These are phyloP conservation scores for Cecidostiba fungosa DNA, from an alignment of 2,888 invertebrate genomes.

Conservation along the genomic window DNA sequence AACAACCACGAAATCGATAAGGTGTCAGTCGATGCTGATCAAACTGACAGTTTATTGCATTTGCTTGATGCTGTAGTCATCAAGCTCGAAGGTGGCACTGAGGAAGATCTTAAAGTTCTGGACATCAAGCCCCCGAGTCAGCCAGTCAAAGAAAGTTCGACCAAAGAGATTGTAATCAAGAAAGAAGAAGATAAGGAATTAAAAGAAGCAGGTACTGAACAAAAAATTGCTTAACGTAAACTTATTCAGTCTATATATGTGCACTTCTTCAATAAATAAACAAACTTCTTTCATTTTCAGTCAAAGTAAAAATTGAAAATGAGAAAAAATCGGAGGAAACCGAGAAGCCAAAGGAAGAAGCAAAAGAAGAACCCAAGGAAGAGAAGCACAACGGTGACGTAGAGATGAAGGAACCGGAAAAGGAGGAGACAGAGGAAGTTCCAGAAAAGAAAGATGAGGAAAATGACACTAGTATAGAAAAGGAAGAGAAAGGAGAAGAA, in stretches of 20 bases:
- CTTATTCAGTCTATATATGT: background rate
- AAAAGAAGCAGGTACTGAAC: conserved; percentile 48
- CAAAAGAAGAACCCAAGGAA: conserved; percentile 38
- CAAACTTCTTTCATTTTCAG: conserved; percentile 30
- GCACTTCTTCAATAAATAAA: conserved; percentile 21
- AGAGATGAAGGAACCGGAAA: conserved; percentile 64
- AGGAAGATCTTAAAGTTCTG: conserved; percentile 93
- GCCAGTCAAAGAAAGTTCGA: conserved; percentile 68
- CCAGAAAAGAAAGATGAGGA: conserved; percentile 73
- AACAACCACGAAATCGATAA: conserved; percentile 87
- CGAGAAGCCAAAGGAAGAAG: conserved; percentile 65
- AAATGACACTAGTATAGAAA: conserved; percentile 73
- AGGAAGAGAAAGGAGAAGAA: conserved; percentile 72
- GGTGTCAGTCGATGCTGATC: conserved; percentile 92
- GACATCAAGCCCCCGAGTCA: conserved; percentile 81
- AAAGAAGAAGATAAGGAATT: conserved; percentile 70
- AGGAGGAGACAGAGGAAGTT: conserved; percentile 72
- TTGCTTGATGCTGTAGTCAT: conserved; percentile 98
- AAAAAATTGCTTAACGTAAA: background rate
- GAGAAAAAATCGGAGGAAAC: conserved; percentile 72
- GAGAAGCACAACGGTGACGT: conserved; percentile 63
- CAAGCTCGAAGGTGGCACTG: conserved; percentile 95
- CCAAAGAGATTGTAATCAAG: conserved; percentile 65
- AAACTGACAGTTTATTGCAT: conserved; percentile 90
- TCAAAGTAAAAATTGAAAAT: conserved; percentile 65